These are phyloP conservation scores for Drosophila athabasca DNA, from an alignment of 1,140 invertebrate species.

Conservation along the genomic window DNA sequence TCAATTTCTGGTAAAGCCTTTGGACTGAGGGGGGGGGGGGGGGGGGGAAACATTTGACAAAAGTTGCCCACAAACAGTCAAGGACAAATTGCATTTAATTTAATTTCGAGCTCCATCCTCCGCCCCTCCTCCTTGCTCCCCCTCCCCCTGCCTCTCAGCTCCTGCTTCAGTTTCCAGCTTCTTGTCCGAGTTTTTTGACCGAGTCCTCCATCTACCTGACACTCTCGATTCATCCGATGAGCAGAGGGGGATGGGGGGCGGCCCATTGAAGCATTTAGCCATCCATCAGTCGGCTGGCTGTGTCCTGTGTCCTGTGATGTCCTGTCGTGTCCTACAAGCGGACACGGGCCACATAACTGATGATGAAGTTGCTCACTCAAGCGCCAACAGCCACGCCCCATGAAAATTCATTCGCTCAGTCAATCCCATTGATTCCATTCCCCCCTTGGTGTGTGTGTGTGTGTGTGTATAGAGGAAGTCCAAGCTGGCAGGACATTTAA, in stretches of 20 bases:
- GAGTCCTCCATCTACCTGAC: slow-evolving; percentile 30
- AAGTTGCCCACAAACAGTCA: slow-evolving; percentile 55
- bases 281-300: slow-evolving; percentile 47
- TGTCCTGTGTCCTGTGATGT: neutral
- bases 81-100: slow-evolving; percentile 80
- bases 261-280: slow-evolving; percentile 43
- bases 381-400: slow-evolving; percentile 31
- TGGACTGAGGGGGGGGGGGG: neutral
- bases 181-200: neutral
- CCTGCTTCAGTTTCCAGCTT: neutral
- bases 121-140: too few relatives aligned
- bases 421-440: slow-evolving; percentile 53
- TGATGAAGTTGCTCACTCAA: slow-evolving; percentile 67
- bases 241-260: slow-evolving; percentile 19
- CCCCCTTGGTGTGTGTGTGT: slow-evolving; percentile 3
- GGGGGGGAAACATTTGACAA: slow-evolving; percentile 51
- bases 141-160: neutral
- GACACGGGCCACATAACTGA: slow-evolving; percentile 46
- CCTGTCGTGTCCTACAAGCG: slow-evolving; percentile 17
- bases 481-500: slow-evolving; percentile 66
- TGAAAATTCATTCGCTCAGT: slow-evolving; percentile 19
- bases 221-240: slow-evolving; percentile 47
- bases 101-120: slow-evolving; percentile 49
- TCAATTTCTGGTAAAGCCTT: slow-evolving; percentile 28
- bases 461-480: neutral